A percentile compares a stretch with the other conserved stretches of the same genome.
Evolutionary conservation across 2,888 invertebrate species (phyloP).

Genomic region (Noctua pronuba): DNA sequence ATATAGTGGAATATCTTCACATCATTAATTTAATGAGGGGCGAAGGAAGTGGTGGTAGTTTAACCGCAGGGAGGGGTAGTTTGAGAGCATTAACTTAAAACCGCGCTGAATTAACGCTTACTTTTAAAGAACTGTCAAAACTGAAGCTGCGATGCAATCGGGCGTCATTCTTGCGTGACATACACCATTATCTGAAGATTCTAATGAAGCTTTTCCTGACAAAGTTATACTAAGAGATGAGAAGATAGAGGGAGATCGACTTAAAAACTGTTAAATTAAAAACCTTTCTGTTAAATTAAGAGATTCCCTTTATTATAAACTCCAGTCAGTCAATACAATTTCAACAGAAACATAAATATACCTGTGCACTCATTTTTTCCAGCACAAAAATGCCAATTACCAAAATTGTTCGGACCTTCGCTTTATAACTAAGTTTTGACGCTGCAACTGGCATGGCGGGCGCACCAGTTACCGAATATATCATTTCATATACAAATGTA

Average conservation of each 20-base stretch:
- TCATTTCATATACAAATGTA: constrained; percentile 25
- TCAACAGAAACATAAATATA: not conserved
- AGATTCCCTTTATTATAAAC: not conserved
- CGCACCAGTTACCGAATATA: constrained; percentile 27
- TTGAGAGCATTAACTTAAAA: not conserved
- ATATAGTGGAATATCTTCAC: constrained; percentile 55
- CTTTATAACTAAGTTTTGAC: constrained; percentile 46
- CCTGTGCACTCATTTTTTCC: constrained; percentile 5
- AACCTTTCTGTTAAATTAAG: not conserved
- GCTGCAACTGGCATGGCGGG: constrained; percentile 36
- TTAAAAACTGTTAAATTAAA: not conserved
- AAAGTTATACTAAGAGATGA: not conserved
- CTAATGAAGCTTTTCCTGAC: not conserved
- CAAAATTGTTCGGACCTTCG: constrained; percentile 39
- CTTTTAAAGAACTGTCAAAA: not conserved
- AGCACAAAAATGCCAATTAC: constrained; percentile 41
- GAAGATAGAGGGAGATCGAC: not conserved
- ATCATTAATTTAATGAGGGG: constrained; percentile 51
- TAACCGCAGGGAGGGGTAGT: constrained; percentile 8
- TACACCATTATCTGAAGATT: not conserved
- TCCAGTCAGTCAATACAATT: not conserved
- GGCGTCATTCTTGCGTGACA: not conserved
- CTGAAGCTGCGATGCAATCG: not conserved
- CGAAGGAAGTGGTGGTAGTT: constrained; percentile 13
- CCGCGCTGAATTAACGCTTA: not conserved